Percentiles rank a stretch among this genome's conserved stretches.
Conservation (phyloP, 2,888 invertebrate genomes). For the Bombylius major region DNA sequence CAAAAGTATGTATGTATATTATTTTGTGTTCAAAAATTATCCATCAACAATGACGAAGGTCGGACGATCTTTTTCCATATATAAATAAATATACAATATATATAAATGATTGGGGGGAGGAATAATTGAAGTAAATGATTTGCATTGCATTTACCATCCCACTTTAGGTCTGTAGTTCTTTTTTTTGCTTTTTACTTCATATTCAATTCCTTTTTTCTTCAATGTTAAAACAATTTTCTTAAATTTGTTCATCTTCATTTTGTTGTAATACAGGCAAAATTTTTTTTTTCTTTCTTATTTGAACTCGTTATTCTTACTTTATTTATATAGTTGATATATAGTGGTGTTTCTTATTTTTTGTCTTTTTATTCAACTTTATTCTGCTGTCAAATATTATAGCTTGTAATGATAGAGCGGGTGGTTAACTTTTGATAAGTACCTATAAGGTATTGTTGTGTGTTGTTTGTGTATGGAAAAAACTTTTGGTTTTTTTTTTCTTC, state of each 20-base stretch:
- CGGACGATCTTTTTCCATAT: no score
- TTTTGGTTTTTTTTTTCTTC: no score
- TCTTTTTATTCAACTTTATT: no score
- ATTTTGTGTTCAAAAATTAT: slow-evolving; percentile 3
- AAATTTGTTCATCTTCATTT: not conserved
- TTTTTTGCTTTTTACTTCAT: not conserved
- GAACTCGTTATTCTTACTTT: no score
- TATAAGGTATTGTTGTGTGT: not conserved
- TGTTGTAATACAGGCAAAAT: no score
- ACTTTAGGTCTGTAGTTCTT: not conserved
- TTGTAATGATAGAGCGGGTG: not conserved
- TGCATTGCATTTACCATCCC: not conserved
- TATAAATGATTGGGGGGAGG: not conserved
- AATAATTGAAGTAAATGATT: slow-evolving; percentile 1
- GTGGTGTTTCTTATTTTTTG: no score
- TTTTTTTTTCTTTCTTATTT: no score
- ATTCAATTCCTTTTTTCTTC: not conserved
- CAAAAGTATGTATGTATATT: no score
- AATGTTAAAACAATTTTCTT: not conserved
- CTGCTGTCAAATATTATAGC: not conserved
- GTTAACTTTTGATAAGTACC: not conserved
- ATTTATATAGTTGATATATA: no score
- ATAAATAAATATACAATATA: not conserved
- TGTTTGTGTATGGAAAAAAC: not conserved
- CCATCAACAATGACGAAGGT: slow-evolving; percentile 1